Percentiles rank a stretch among this genome's conserved stretches.
Conservation (phyloP, 2,888 invertebrate species). For the Mesorhabditis spiculigera region DNA sequence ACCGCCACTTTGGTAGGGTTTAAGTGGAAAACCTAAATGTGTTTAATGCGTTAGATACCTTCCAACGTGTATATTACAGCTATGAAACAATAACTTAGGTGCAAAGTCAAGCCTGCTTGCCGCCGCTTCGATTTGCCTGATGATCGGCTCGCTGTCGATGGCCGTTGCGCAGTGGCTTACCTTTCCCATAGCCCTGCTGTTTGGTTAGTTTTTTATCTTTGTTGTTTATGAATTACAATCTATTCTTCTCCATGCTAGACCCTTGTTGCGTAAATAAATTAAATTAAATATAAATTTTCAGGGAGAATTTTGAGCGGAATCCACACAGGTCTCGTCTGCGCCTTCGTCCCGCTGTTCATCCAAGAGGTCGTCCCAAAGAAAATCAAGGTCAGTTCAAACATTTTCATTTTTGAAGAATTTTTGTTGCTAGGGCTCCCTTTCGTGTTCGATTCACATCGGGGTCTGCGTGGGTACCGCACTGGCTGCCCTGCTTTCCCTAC, state of each 20-base stretch:
- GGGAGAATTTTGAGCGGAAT: conserved; percentile 35
- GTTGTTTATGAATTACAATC: neutral
- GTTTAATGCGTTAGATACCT: neutral
- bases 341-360: conserved; percentile 44
- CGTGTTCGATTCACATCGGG: conserved; percentile 49
- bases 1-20: neutral
- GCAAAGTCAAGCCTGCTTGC: neutral
- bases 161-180: neutral
- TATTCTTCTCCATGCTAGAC: neutral
- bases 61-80: no score
- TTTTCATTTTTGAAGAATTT: neutral
- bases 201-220: neutral
- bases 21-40: neutral
- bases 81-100: neutral
- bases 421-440: conserved; percentile 27
- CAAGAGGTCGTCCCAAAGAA: conserved; percentile 48
- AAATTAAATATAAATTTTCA: conserved; percentile 7
- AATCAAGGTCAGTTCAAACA: conserved; percentile 34
- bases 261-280: neutral
- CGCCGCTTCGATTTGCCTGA: neutral
- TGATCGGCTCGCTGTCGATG: neutral
- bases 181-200: neutral
- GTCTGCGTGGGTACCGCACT: conserved; percentile 49
- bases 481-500: conserved; percentile 46
- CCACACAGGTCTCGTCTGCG: conserved; percentile 42